Conservation (phyloP, 2,888 invertebrate species). For the Drosophila setosimentum region DNA sequence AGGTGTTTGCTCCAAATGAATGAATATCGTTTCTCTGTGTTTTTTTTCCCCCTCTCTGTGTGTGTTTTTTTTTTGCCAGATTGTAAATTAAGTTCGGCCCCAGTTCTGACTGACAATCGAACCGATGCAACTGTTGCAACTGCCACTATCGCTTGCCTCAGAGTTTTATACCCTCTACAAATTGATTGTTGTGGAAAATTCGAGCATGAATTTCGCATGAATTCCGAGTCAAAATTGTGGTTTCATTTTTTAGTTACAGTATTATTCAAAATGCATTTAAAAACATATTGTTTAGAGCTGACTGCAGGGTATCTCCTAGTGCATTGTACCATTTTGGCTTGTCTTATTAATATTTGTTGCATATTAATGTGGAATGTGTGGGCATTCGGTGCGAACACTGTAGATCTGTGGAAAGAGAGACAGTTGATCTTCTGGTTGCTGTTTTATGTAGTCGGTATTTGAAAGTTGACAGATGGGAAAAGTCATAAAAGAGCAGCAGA, state of each 20-base stretch:
- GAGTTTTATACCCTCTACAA: constrained; percentile 11
- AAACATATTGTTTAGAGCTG: neutral
- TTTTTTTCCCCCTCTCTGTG: too few relatives aligned
- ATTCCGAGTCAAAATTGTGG: too few relatives aligned
- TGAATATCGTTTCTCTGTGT: constrained; percentile 36
- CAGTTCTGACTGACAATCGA: constrained; percentile 54
- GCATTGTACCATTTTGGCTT: neutral
- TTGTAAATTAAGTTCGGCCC: constrained; percentile 73
- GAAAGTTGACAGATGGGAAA: constrained; percentile 21
- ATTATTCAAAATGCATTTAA: too few relatives aligned
- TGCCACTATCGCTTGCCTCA: neutral
- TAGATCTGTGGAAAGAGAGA: neutral
- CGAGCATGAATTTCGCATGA: too few relatives aligned
- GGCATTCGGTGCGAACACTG: constrained; percentile 19
- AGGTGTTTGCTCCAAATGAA: constrained; percentile 76
- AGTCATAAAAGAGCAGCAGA: constrained; percentile 21
- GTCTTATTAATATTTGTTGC: constrained; percentile 13
- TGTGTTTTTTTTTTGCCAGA: constrained; percentile 41
- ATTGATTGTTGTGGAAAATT: fast-evolving
- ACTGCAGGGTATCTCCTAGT: neutral
- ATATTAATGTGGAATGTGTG: constrained; percentile 30
- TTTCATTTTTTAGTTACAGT: too few relatives aligned
- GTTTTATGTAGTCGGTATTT: constrained; percentile 8
- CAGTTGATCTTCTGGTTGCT: constrained; percentile 12
- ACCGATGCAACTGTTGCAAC: constrained; percentile 12